phyloP scores from a whole-genome alignment of 2,113 vertebrate genomes.

The Tachycineta bicolor region DNA sequence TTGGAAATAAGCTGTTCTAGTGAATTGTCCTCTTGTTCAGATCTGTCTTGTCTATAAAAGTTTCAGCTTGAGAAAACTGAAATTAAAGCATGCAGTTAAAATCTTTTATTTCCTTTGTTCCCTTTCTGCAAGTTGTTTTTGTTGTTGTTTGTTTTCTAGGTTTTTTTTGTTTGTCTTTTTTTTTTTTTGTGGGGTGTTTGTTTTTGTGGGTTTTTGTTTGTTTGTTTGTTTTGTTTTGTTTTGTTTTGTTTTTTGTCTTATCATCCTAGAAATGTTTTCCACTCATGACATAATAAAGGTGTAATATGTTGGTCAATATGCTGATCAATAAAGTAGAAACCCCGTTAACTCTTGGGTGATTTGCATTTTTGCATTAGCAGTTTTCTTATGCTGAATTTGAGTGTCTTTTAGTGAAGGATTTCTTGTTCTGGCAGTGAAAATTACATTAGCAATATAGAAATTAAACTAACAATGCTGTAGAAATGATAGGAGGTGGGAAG shows the following conservation, averaged over 20 bases:
- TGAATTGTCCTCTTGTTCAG: background rate
- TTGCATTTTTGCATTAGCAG: too few relatives aligned
- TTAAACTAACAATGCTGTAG: background rate
- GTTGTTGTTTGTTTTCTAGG: background rate
- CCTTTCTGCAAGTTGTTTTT: background rate
- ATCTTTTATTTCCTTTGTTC: background rate
- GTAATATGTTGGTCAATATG: background rate
- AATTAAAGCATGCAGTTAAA: background rate
- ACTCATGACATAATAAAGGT: background rate
- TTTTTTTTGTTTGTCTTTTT: too few relatives aligned
- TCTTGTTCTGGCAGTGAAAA: background rate
- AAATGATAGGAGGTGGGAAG: background rate
- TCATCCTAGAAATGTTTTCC: background rate
- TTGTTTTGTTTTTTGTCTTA: background rate
- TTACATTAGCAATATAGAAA: background rate
- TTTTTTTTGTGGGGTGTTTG: too few relatives aligned
- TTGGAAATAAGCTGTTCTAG: background rate
- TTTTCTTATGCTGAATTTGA: background rate
- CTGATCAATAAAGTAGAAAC: background rate
- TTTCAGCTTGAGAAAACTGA: background rate
- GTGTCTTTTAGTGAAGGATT: background rate
- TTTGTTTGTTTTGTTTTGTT: too few relatives aligned
- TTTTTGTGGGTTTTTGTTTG: too few relatives aligned
- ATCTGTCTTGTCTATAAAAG: background rate
- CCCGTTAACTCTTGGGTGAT: background rate